Conservation (phyloP, 2,888 invertebrate genomes). For the Dugesia japonica region DNA sequence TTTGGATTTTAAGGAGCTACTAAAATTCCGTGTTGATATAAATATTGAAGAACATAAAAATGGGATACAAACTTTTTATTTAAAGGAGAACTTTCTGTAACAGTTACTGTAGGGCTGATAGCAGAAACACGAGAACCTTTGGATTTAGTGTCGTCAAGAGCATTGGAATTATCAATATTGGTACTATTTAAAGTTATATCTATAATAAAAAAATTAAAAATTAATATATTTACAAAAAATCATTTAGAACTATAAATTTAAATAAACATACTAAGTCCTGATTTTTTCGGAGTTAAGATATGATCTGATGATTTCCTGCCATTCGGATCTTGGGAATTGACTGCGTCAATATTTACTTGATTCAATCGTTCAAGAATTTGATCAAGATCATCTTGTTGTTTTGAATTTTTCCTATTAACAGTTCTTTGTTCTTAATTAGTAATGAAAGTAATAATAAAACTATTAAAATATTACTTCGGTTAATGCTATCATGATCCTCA, state of each 20-base stretch:
- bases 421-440: background rate
- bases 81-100: background rate
- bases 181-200: too few relatives aligned
- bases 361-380: background rate
- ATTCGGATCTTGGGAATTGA: background rate
- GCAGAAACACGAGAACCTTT: background rate
- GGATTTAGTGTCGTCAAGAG: background rate
- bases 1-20: background rate
- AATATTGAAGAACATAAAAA: too few relatives aligned
- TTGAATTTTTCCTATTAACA: background rate
- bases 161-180: too few relatives aligned
- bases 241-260: too few relatives aligned
- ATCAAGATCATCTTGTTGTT: constrained; percentile 16
- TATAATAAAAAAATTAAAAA: too few relatives aligned
- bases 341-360: background rate
- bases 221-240: too few relatives aligned
- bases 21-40: background rate
- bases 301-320: background rate
- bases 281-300: background rate
- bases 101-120: background rate
- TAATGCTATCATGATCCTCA: constrained; percentile 11
- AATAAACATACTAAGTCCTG: background rate
- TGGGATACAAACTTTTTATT: background rate
- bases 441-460: too few relatives aligned
- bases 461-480: background rate